A percentile compares a stretch with the other conserved stretches of the same genome.
Conservation (phyloP, 2,113 vertebrate genomes). For the Epinephelus moara region DNA sequence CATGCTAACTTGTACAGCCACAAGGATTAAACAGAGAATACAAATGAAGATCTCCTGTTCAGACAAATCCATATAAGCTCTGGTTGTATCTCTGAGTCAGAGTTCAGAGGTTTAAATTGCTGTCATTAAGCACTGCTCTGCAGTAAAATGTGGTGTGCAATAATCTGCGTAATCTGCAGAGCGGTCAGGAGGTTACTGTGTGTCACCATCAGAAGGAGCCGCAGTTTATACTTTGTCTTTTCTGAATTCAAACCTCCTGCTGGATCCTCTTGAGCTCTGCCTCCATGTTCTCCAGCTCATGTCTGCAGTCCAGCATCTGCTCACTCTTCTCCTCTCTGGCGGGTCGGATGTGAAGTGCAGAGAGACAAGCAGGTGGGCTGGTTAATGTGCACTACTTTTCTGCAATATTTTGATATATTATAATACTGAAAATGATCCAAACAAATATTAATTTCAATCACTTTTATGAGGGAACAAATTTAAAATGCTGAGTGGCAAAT, state of each 20-base stretch:
- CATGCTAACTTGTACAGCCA: not conserved
- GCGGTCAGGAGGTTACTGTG: conserved; percentile 27
- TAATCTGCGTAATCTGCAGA: conserved; percentile 64
- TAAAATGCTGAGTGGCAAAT: not conserved
- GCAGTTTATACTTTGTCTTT: conserved; percentile 2
- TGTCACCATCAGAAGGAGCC: conserved; percentile 33
- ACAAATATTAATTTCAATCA: too few species aligned
- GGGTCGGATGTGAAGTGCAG: not conserved
- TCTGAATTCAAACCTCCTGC: conserved; percentile 88
- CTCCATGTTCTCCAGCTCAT: conserved; percentile 95
- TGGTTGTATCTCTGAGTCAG: conserved; percentile 13
- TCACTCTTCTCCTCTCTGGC: conserved; percentile 97
- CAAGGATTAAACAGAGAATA: not conserved
- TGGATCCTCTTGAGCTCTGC: conserved; percentile 93
- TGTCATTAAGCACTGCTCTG: conserved; percentile 42
- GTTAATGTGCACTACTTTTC: conserved; percentile 1
- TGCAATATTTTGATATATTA: not conserved
- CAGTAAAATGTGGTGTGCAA: conserved; percentile 35
- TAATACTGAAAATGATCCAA: not conserved
- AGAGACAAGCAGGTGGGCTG: not conserved
- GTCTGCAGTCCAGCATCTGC: conserved; percentile 94
- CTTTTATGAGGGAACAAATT: not conserved
- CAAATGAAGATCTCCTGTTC: conserved; percentile 10
- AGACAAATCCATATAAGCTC: conserved; percentile 42
- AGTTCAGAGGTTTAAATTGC: conserved; percentile 42